Percentiles rank a stretch among this genome's conserved stretches.
phyloP scores from a whole-genome alignment of 2,888 invertebrate genomes.

The Creontiades dilutus region DNA sequence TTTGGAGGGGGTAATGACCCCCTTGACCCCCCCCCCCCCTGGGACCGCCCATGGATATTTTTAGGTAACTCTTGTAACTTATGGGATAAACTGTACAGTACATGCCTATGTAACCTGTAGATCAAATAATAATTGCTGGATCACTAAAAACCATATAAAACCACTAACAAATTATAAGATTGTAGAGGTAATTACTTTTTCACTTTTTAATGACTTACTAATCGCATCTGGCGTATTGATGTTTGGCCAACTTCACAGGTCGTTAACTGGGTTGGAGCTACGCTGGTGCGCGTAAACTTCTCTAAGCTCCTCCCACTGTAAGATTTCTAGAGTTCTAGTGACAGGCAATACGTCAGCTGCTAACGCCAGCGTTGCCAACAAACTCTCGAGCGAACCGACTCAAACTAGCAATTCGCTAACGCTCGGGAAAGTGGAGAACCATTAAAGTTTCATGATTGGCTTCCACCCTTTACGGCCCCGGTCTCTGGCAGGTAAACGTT shows the following conservation, averaged over 20 bases:
- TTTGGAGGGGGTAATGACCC: too few species aligned
- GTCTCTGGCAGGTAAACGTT: background rate
- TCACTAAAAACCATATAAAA: too few species aligned
- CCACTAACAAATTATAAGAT: too few species aligned
- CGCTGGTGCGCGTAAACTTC: background rate
- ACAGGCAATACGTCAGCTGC: background rate
- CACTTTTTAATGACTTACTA: too few species aligned
- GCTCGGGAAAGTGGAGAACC: constrained; percentile 18
- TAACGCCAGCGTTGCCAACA: background rate
- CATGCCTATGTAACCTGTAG: too few species aligned
- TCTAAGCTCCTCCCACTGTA: background rate
- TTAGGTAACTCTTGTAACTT: too few species aligned
- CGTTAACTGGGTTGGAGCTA: background rate
- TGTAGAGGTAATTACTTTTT: too few species aligned
- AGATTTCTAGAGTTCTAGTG: background rate
- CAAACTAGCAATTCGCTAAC: constrained; percentile 22
- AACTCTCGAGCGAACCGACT: background rate
- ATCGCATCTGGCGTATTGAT: background rate
- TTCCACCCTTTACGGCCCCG: background rate
- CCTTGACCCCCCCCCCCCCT: too few species aligned
- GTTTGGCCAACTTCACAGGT: background rate
- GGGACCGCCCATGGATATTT: too few species aligned
- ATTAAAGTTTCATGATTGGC: constrained; percentile 10
- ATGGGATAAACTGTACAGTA: too few species aligned
- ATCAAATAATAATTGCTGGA: too few species aligned